Percentiles rank a stretch among this genome's conserved stretches.
Conservation (phyloP, 2,888 invertebrate genomes). For the Oscheius sp. region DNA sequence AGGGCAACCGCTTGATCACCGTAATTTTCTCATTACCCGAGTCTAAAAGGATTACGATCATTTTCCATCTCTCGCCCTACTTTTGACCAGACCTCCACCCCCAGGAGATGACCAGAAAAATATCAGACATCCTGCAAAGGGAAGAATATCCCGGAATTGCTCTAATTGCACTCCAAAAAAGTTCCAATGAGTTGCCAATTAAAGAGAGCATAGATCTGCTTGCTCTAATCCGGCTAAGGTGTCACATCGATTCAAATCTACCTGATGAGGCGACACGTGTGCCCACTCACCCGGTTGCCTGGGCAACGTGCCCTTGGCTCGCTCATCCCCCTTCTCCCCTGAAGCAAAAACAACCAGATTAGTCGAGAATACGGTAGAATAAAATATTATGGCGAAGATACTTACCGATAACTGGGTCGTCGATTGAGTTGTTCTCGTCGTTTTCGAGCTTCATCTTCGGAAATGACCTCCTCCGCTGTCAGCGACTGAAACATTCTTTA, state of each 20-base stretch:
- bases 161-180: too few relatives aligned
- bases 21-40: too few relatives aligned
- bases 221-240: neutral
- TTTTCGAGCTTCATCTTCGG: conserved; percentile 71
- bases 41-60: too few relatives aligned
- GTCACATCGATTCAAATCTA: conserved; percentile 25
- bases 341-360: neutral
- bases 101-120: too few relatives aligned
- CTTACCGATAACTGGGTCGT: conserved; percentile 70
- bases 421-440: conserved; percentile 71
- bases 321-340: conserved; percentile 19
- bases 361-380: neutral
- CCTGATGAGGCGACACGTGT: conserved; percentile 31
- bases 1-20: too few relatives aligned
- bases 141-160: too few relatives aligned
- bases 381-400: conserved; percentile 13
- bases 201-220: neutral
- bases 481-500: conserved; percentile 42
- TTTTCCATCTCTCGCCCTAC: too few relatives aligned
- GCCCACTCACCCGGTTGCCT: conserved; percentile 12
- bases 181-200: too few relatives aligned
- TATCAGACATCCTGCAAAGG: too few relatives aligned
- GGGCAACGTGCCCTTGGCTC: conserved; percentile 7
- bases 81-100: too few relatives aligned
- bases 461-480: conserved; percentile 61